A percentile compares a stretch with the other conserved stretches of the same genome.
Evolutionary conservation across 2,888 invertebrate genomes (phyloP).

Genomic region (Ennomos erosarius): DNA sequence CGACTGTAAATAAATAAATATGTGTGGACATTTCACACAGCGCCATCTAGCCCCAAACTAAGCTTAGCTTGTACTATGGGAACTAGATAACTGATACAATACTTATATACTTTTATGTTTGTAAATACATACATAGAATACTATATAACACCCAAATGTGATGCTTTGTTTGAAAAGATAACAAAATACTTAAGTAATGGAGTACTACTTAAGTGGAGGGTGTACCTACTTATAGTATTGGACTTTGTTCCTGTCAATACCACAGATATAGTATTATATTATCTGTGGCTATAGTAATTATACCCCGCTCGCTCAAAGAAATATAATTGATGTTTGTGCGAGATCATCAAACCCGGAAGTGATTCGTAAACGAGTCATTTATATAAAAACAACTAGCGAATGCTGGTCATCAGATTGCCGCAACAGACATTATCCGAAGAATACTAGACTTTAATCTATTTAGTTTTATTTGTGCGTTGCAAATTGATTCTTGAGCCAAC

Average conservation of each 20-base stretch:
- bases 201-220: too few species aligned
- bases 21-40: too few species aligned
- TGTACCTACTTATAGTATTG: too few species aligned
- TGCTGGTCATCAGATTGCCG: slow-evolving; percentile 47
- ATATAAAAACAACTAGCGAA: slow-evolving; percentile 30
- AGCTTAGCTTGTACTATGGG: too few species aligned
- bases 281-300: slow-evolving; percentile 2
- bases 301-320: not conserved
- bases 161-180: slow-evolving; percentile 13
- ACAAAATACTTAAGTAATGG: not conserved
- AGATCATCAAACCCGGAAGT: slow-evolving; percentile 32
- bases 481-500: slow-evolving; percentile 46
- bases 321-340: slow-evolving; percentile 18
- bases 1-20: too few species aligned
- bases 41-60: too few species aligned
- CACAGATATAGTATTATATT: not conserved
- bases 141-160: too few species aligned
- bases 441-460: slow-evolving; percentile 56
- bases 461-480: slow-evolving; percentile 58
- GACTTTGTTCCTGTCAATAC: slow-evolving; percentile 16
- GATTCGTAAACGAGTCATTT: slow-evolving; percentile 5
- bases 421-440: slow-evolving; percentile 52
- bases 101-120: too few species aligned
- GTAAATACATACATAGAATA: too few species aligned
- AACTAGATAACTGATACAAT: too few species aligned